Conservation (phyloP, 30 jellyfish, hydroid and myxozoan genomes). For the Pseudorhiza aurosa region DNA sequence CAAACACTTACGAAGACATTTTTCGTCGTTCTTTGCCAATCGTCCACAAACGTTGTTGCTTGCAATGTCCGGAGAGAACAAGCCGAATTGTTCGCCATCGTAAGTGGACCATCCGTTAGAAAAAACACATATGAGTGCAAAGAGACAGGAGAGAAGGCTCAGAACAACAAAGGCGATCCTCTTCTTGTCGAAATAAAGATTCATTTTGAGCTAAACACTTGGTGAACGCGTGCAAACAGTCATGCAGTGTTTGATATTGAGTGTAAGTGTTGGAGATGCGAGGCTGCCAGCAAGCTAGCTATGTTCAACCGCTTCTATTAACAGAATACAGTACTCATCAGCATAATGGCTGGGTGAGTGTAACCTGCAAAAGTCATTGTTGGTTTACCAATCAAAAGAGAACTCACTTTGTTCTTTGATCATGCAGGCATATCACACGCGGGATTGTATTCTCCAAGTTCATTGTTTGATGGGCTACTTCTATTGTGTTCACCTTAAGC, state of each 20-base stretch:
- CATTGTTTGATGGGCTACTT: too few species aligned
- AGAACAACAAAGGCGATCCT: conserved; percentile 22
- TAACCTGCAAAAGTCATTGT: conserved; percentile 7
- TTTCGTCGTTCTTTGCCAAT: neutral
- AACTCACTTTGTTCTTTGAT: neutral
- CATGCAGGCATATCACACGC: too few species aligned
- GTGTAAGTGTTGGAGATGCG: too few species aligned
- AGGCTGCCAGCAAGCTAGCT: conserved; percentile 8
- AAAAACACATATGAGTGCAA: conserved; percentile 20
- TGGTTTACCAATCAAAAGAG: neutral
- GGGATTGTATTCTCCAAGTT: too few species aligned
- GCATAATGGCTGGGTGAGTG: neutral
- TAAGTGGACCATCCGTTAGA: conserved; percentile 45
- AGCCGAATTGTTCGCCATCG: conserved; percentile 12
- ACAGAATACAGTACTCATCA: too few species aligned
- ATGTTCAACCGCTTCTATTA: too few species aligned
- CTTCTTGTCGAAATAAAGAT: conserved; percentile 16
- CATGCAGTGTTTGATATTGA: too few species aligned
- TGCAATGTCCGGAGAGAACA: conserved; percentile 44
- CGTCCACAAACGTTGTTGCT: conserved; percentile 28
- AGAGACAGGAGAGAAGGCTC: conserved; percentile 15
- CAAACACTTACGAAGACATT: conserved; percentile 34
- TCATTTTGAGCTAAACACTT: conserved; percentile 23
- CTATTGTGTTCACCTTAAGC: too few species aligned
- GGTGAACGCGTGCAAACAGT: too few species aligned